These are phyloP conservation scores for Pseudomugil gertrudae DNA, from an alignment of 2,797 vertebrate species.

Conservation along the genomic window DNA sequence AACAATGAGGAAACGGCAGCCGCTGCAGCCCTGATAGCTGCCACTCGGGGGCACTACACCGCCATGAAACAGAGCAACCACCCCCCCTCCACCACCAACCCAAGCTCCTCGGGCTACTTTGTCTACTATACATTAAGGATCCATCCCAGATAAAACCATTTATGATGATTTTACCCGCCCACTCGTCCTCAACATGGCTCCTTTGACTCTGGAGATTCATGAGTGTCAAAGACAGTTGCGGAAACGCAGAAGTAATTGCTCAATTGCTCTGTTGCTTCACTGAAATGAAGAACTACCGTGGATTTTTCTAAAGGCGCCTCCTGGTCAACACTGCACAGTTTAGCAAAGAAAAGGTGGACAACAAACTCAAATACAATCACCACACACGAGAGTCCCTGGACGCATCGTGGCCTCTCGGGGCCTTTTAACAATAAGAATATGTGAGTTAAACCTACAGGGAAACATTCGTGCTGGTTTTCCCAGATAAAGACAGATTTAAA, in stretches of 20 bases:
- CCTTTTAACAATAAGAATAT: slow-evolving; percentile 36
- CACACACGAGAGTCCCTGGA: not conserved
- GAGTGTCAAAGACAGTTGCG: slow-evolving; percentile 40
- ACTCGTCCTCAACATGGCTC: slow-evolving; percentile 33
- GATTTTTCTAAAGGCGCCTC: not conserved
- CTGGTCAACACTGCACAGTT: slow-evolving; percentile 11
- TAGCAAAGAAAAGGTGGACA: slow-evolving; percentile 7
- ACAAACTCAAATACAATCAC: slow-evolving; percentile 16
- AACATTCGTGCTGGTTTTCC: slow-evolving; percentile 1
- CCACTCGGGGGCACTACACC: slow-evolving; percentile 66
- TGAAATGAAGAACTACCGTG: slow-evolving; percentile 43
- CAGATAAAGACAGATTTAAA: slow-evolving; percentile 83
- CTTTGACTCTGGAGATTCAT: slow-evolving; percentile 53
- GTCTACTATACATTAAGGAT: slow-evolving; percentile 63
- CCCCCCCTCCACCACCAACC: too few relatives aligned
- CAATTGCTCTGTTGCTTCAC: slow-evolving; percentile 48
- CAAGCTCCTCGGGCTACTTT: slow-evolving; percentile 43
- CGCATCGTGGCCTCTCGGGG: not conserved
- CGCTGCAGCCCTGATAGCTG: not conserved
- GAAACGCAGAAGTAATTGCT: slow-evolving; percentile 61
- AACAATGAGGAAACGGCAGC: slow-evolving; percentile 41
- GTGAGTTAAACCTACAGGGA: slow-evolving; percentile 30
- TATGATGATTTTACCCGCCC: slow-evolving; percentile 57
- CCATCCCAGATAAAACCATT: slow-evolving; percentile 44
- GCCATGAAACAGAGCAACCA: slow-evolving; percentile 25